Conservation (phyloP, 2,113 vertebrate genomes). For the Zosterops hypoxanthus region DNA sequence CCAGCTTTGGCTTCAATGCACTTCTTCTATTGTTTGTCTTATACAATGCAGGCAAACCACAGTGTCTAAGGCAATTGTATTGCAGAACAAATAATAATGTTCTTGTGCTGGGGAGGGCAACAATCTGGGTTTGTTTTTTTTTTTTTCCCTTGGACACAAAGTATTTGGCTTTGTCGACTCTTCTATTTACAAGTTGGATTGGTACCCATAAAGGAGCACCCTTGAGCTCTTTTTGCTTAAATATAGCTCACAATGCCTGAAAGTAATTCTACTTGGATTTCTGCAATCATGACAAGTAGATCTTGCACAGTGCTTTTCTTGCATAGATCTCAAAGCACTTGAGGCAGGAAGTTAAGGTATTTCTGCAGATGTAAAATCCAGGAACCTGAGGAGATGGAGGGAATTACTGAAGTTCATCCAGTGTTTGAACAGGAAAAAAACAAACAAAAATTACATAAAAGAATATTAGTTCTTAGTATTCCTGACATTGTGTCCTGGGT, state of each 20-base stretch:
- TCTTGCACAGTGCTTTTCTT: background rate
- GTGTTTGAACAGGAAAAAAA: background rate
- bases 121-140: background rate
- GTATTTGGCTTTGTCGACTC: slow-evolving; percentile 38
- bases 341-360: background rate
- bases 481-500: background rate
- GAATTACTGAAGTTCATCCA: background rate
- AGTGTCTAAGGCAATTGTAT: background rate
- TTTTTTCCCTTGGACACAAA: background rate
- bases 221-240: background rate
- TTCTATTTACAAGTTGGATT: slow-evolving; percentile 22
- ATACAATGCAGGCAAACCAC: background rate
- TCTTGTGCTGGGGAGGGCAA: background rate
- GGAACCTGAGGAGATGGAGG: background rate
- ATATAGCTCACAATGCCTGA: background rate
- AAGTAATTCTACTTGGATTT: slow-evolving; percentile 12
- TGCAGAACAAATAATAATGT: slow-evolving; percentile 1
- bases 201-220: background rate
- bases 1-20: background rate
- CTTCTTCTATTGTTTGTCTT: background rate
- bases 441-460: background rate
- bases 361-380: background rate
- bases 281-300: background rate
- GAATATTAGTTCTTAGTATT: background rate
- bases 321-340: background rate